Conservation (phyloP, 1,140 invertebrate genomes). For the Brachionus plicatilis region DNA sequence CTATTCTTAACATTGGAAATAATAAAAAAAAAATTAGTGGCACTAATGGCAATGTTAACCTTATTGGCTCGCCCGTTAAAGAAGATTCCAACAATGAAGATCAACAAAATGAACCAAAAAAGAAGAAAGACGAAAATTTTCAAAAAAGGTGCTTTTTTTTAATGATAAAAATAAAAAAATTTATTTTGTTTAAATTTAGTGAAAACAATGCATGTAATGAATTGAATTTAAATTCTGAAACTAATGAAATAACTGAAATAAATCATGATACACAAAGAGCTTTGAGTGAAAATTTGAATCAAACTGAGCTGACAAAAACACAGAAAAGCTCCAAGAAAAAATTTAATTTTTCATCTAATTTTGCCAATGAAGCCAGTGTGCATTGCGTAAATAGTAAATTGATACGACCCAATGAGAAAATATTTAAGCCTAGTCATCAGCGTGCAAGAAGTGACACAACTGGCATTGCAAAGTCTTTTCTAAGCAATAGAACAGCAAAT, state of each 20-base stretch:
- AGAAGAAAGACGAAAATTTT: not conserved
- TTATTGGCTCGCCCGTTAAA: not conserved
- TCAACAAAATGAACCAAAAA: not conserved
- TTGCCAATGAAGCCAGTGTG: not conserved
- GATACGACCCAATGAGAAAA: not conserved
- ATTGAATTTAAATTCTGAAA: too few species aligned
- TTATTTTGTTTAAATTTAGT: too few species aligned
- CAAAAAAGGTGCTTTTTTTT: not conserved
- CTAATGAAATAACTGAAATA: too few species aligned
- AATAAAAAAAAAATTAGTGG: not conserved
- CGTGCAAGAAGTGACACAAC: conserved; percentile 30
- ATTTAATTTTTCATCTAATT: too few species aligned
- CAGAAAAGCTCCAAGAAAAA: too few species aligned
- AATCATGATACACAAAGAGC: too few species aligned
- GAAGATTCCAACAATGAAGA: not conserved
- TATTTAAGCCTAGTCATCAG: not conserved
- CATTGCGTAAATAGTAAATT: not conserved
- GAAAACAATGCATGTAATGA: too few species aligned
- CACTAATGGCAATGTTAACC: not conserved
- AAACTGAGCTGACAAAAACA: too few species aligned
- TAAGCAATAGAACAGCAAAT: not conserved
- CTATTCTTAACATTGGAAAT: not conserved
- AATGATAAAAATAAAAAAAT: too few species aligned
- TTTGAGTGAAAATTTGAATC: too few species aligned
- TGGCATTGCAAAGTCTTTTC: not conserved